Percentiles rank a stretch among this genome's conserved stretches.
These are phyloP conservation scores for Diarsia dahlii DNA, from an alignment of 2,888 invertebrate genomes.

Conservation along the genomic window DNA sequence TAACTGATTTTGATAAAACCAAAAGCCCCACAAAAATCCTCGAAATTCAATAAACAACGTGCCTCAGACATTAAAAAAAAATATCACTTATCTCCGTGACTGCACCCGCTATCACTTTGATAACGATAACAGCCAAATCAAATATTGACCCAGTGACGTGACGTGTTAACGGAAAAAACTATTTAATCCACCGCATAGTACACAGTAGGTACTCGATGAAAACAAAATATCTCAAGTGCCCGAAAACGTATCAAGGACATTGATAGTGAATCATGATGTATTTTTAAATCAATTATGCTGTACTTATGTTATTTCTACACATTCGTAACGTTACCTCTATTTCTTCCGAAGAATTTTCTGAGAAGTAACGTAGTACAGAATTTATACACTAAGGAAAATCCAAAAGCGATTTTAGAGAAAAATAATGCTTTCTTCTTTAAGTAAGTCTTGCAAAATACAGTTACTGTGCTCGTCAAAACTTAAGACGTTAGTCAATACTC, in stretches of 20 bases:
- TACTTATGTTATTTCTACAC: background rate
- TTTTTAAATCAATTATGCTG: constrained; percentile 8
- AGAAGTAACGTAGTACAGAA: background rate
- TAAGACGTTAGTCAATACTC: no score
- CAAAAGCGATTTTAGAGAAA: no score
- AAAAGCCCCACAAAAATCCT: background rate
- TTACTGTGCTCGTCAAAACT: no score
- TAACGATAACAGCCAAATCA: constrained; percentile 80
- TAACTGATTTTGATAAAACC: background rate
- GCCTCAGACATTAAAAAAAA: background rate
- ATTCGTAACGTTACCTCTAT: background rate
- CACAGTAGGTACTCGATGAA: constrained; percentile 60
- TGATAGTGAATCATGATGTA: constrained; percentile 11
- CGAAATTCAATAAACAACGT: background rate
- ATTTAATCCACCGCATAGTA: constrained; percentile 39
- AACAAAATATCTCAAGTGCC: constrained; percentile 69
- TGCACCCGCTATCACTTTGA: constrained; percentile 72
- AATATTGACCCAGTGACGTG: constrained; percentile 85
- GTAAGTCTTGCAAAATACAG: no score
- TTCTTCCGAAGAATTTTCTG: background rate
- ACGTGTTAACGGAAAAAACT: constrained; percentile 74
- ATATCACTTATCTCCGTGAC: constrained; percentile 33
- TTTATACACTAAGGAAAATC: no score
- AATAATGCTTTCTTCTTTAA: no score
- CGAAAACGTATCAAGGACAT: constrained; percentile 80